These are phyloP conservation scores for Pteronura brasiliensis DNA, from an alignment of 2,113 vertebrate genomes.

Conservation along the genomic window DNA sequence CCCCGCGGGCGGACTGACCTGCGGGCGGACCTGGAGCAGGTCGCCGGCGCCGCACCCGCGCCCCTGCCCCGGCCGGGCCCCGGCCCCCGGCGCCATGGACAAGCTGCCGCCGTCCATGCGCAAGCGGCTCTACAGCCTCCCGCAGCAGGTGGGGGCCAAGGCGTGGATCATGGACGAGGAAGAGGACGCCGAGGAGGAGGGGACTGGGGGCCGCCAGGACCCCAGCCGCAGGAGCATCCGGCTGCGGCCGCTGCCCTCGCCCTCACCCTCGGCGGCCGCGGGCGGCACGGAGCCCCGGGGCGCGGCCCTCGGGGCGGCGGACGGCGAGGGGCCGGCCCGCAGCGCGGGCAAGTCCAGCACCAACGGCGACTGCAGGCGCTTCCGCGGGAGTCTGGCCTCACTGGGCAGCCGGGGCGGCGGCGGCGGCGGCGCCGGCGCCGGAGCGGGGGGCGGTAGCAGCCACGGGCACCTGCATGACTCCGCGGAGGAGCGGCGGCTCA, in stretches of 20 bases:
- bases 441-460: constrained; percentile 69
- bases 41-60: neutral
- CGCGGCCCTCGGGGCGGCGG: constrained; percentile 85
- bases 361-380: constrained; percentile 97
- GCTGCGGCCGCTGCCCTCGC: constrained; percentile 94
- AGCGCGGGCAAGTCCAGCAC: constrained; percentile 90
- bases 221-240: constrained; percentile 94
- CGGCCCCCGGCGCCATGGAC: constrained; percentile 86
- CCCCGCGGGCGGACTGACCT: constrained; percentile 33
- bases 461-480: constrained; percentile 89
- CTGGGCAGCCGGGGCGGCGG: constrained; percentile 91
- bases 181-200: constrained; percentile 80
- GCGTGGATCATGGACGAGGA: constrained; percentile 95
- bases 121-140: constrained; percentile 99
- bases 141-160: constrained; percentile 95
- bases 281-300: constrained; percentile 82
- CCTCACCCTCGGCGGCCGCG: constrained; percentile 87
- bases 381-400: constrained; percentile 96
- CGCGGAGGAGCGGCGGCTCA: constrained; percentile 94
- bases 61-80: neutral
- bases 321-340: constrained; percentile 88
- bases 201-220: constrained; percentile 87
- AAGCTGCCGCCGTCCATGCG: constrained; percentile 97
- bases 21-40: constrained; percentile 48
- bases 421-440: constrained; percentile 14